Percentiles rank a stretch among this genome's conserved stretches.
Evolutionary conservation across 2,888 invertebrate species (phyloP).

Genomic region (Melieria omissa): DNA sequence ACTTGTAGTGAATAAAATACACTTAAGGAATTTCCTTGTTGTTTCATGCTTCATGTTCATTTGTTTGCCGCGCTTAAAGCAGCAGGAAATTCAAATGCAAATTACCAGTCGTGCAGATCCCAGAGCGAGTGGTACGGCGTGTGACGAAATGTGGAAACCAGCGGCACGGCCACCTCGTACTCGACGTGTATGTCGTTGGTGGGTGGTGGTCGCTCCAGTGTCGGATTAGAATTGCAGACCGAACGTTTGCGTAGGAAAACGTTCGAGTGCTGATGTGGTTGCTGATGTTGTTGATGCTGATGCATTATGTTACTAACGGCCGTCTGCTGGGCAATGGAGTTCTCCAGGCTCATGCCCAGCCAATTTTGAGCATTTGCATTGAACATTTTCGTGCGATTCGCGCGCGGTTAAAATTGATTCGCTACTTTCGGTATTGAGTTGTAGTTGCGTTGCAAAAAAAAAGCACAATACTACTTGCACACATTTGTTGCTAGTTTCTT

Average conservation of each 20-base stretch:
- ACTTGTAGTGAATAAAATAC: no score
- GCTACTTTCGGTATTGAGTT: neutral
- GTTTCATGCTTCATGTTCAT: neutral
- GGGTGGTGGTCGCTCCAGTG: slow-evolving; percentile 58
- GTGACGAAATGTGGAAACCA: slow-evolving; percentile 65
- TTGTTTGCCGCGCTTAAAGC: neutral
- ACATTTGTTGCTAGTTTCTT: neutral
- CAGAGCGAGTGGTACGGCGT: slow-evolving; percentile 67
- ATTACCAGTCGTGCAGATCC: slow-evolving; percentile 67
- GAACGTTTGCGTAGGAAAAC: slow-evolving; percentile 60
- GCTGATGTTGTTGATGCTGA: slow-evolving; percentile 18
- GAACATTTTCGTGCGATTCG: slow-evolving; percentile 53
- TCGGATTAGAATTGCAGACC: slow-evolving; percentile 61
- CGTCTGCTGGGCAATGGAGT: slow-evolving; percentile 37
- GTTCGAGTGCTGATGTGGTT: slow-evolving; percentile 39
- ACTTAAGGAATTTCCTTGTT: neutral
- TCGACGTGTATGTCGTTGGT: slow-evolving; percentile 64
- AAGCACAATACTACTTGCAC: neutral
- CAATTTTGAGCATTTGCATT: slow-evolving; percentile 63
- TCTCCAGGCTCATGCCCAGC: slow-evolving; percentile 56
- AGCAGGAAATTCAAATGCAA: neutral
- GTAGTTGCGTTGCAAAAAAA: neutral
- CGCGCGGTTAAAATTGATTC: neutral
- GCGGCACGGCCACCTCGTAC: slow-evolving; percentile 66
- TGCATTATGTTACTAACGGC: slow-evolving; percentile 24